Base-by-base conservation (phyloP, 2,113 vertebrate species). In the Hucho hucho region DNA sequence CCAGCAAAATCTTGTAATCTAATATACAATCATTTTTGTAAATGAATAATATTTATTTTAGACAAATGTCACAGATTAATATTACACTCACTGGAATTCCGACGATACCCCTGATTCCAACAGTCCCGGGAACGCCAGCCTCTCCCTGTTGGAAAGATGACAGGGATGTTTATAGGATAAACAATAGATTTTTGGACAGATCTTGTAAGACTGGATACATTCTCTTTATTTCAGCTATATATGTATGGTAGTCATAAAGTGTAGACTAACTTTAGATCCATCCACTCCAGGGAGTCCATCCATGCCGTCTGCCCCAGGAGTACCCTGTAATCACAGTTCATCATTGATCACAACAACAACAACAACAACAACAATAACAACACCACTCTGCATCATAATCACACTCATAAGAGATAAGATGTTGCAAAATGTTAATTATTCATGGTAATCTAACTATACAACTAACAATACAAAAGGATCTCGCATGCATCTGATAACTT, bases 41-140 rank as follows among this genome's bases (percentile, higher is more conserved):
- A 1, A 28, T 12, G 14, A 6, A 6, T 29, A 4, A 28, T 18
- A 28, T 63, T 64, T 64, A 0, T 37, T n/a, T 32, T 16, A 5
- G 11, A 20, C n/a, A 16, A 6, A 18, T 37, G 11, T 25, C 28
- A 7, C n/a, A 58, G 3, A 43, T 43, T 43, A 43, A 43, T 43
- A 43, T 43, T 43, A 16, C 6, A 92, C 93, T 93, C 84, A 94
- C 94, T 9, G 93, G 92, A 83, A 94, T 93, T 81, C 94, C 94
- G 26, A 93, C 90, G 74, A 92, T 86, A 28, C 94, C 94, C 78
- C 92, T 87, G 69, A 92, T 0, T n/a, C 94, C 94, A 64, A 74
- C 26, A 49, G 75, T 58, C 80, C 94, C 94, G 63, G 91, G 29
- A 26, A 81, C 64, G 11, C 94, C 94, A 74, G 92, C 1, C 2